Evolutionary conservation across 1,140 invertebrate genomes (phyloP).

Genomic region (Andricus grossulariae): DNA sequence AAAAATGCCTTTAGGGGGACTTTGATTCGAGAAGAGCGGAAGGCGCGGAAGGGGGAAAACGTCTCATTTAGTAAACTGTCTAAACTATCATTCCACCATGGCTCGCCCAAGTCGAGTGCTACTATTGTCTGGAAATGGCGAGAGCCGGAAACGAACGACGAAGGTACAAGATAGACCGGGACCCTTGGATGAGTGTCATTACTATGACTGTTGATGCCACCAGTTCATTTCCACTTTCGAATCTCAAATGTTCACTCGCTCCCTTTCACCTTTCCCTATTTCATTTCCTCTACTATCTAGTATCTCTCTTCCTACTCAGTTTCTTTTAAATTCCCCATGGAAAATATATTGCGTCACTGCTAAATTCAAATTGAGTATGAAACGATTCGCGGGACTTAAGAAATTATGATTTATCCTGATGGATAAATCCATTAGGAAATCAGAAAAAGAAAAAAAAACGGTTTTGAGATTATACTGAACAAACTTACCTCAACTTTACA

Average conservation of each 20-base stretch:
- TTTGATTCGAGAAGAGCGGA: background rate
- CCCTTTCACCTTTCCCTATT: background rate
- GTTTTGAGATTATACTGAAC: no score
- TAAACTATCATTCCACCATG: conserved; percentile 63
- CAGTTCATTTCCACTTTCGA: conserved; percentile 50
- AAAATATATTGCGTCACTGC: no score
- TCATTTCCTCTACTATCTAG: background rate
- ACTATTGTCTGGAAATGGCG: conserved; percentile 66
- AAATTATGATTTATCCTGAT: no score
- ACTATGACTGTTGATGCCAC: conserved; percentile 52
- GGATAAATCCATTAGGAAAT: no score
- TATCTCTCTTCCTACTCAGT: background rate
- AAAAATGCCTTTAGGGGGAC: background rate
- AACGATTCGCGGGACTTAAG: no score
- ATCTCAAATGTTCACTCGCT: background rate
- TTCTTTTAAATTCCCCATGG: no score
- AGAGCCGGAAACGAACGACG: conserved; percentile 59
- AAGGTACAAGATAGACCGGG: conserved; percentile 33
- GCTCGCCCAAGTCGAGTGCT: conserved; percentile 11
- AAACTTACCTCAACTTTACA: no score
- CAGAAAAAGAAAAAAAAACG: no score
- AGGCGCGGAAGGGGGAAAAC: conserved; percentile 38
- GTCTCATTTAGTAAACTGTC: conserved; percentile 66
- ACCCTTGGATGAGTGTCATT: conserved; percentile 46
- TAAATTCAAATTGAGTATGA: no score